These are phyloP conservation scores for Diplosoma virens DNA, from an alignment of 23 tunicate species.

Conservation along the genomic window DNA sequence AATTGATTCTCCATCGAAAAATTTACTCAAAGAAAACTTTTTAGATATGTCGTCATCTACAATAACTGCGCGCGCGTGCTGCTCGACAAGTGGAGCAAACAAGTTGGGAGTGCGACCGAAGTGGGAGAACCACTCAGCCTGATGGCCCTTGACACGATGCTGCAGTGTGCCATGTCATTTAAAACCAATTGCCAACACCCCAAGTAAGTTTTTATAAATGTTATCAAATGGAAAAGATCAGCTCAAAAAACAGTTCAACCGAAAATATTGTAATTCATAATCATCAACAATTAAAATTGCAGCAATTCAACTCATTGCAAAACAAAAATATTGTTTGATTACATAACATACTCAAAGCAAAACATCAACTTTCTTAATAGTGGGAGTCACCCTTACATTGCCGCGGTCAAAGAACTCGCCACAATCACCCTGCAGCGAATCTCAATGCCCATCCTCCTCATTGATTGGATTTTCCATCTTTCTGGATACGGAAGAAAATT, in stretches of 20 bases:
- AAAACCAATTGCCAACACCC: constrained; percentile 41
- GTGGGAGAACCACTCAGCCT: constrained; percentile 39
- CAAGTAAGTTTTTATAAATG: constrained; percentile 12
- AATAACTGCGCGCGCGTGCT: constrained; percentile 15
- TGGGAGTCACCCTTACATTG: constrained; percentile 30
- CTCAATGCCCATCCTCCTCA: constrained; percentile 22
- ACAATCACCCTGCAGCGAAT: neutral
- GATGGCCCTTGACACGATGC: constrained; percentile 73
- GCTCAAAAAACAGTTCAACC: too few relatives aligned
- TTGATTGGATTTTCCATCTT: constrained; percentile 40
- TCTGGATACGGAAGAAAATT: constrained; percentile 39
- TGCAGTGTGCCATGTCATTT: constrained; percentile 70
- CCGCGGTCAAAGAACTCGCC: constrained; percentile 18
- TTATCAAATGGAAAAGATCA: neutral
- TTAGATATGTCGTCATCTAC: constrained; percentile 48
- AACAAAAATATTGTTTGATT: too few relatives aligned
- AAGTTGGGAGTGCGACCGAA: constrained; percentile 18
- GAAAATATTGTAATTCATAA: too few relatives aligned
- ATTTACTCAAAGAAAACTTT: too few relatives aligned
- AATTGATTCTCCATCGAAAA: too few relatives aligned
- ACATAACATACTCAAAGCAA: too few relatives aligned
- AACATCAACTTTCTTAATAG: too few relatives aligned
- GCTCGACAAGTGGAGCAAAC: constrained; percentile 31
- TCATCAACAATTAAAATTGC: neutral
- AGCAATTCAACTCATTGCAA: neutral